phyloP scores from a whole-genome alignment of 2,797 vertebrate species.

The Ctenopoma kingsleyae region DNA sequence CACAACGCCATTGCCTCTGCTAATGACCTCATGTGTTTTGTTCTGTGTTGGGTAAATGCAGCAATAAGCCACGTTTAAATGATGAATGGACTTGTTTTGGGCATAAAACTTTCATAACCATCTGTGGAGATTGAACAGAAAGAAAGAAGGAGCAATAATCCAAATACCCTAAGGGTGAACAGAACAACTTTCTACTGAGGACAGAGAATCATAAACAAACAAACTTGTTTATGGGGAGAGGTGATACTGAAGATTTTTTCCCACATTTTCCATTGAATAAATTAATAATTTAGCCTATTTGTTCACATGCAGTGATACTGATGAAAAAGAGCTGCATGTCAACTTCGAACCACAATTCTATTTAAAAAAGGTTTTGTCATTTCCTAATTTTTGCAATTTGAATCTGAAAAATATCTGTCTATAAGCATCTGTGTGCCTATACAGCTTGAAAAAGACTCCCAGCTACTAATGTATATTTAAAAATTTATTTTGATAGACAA shows the following conservation, averaged over 20 bases:
- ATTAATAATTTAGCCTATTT: not conserved
- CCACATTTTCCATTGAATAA: not conserved
- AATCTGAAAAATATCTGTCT: no score
- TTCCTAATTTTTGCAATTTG: no score
- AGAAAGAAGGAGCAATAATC: constrained; percentile 32
- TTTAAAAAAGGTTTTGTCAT: not conserved
- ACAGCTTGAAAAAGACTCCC: no score
- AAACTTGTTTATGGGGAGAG: not conserved
- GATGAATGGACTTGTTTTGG: constrained; percentile 59
- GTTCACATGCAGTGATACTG: not conserved
- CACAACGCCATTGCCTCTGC: not conserved
- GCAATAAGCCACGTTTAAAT: constrained; percentile 57
- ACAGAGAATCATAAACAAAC: constrained; percentile 32
- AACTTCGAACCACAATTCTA: not conserved
- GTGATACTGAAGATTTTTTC: not conserved
- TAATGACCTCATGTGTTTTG: constrained; percentile 52
- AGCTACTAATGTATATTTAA: no score
- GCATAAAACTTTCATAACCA: constrained; percentile 69
- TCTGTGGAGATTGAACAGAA: constrained; percentile 51
- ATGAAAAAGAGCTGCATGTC: not conserved
- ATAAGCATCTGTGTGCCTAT: no score
- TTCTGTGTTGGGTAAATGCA: constrained; percentile 44
- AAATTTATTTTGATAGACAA: no score
- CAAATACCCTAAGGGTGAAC: constrained; percentile 51
- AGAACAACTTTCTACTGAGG: constrained; percentile 18